A percentile compares a stretch with the other conserved stretches of the same genome.
Conservation (phyloP, 2,797 vertebrate species). For the Pipistrellus nathusii region DNA sequence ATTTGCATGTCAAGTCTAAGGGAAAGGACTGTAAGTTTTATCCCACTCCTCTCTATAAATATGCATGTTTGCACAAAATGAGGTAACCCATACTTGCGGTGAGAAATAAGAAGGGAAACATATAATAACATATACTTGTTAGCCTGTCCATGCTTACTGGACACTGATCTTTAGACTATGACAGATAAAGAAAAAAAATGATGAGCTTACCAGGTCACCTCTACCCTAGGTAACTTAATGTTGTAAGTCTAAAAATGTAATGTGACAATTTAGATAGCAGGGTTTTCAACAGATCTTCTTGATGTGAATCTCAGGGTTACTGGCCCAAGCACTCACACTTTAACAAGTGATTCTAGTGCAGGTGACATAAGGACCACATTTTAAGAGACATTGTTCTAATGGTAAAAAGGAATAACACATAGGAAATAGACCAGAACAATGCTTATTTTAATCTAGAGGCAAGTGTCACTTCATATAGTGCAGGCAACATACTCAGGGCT, state of each 20-base stretch:
- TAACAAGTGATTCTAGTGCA: not conserved
- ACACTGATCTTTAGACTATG: not conserved
- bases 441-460: not conserved
- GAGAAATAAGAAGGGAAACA: not conserved
- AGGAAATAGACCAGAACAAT: not conserved
- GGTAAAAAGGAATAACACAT: not conserved
- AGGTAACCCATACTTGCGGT: not conserved
- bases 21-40: not conserved
- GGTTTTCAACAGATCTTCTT: not conserved
- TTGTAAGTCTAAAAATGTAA: not conserved
- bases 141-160: not conserved
- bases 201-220: not conserved
- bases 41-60: not conserved
- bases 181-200: not conserved
- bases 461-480: not conserved
- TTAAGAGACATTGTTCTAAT: constrained; percentile 29
- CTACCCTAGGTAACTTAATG: not conserved
- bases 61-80: constrained; percentile 38
- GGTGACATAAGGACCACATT: not conserved
- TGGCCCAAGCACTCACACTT: not conserved
- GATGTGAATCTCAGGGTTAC: not conserved
- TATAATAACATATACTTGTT: not conserved
- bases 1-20: not conserved
- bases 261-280: constrained; percentile 28
- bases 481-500: not conserved